These are phyloP conservation scores for Augiades crinisus DNA, from an alignment of 2,888 invertebrate genomes.

Conservation along the genomic window DNA sequence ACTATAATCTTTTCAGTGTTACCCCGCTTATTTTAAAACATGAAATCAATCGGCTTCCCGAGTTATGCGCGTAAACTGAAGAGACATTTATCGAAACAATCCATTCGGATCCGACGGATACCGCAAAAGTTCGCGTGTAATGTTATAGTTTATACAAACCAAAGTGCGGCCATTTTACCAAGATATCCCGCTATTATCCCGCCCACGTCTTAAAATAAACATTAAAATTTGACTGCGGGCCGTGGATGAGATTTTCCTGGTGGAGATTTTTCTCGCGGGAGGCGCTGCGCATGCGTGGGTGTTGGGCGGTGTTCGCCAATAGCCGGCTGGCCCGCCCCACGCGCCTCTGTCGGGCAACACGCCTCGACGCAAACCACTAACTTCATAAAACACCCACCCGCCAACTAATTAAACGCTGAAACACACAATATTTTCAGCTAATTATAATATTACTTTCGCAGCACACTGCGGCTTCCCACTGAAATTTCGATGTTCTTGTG, in stretches of 20 bases:
- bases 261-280: constrained; percentile 65
- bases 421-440: constrained; percentile 22
- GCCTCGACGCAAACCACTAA: constrained; percentile 44
- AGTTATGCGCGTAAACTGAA: neutral
- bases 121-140: constrained; percentile 12
- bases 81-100: neutral
- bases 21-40: too few relatives aligned
- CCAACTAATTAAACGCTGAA: constrained; percentile 32
- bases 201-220: constrained; percentile 60
- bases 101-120: neutral
- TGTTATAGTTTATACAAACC: constrained; percentile 5
- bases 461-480: neutral
- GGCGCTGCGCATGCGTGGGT: constrained; percentile 76
- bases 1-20: too few relatives aligned
- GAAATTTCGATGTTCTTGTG: neutral
- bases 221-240: constrained; percentile 47
- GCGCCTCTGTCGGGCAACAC: constrained; percentile 52
- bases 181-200: constrained; percentile 48
- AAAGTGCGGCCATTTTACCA: constrained; percentile 45
- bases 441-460: constrained; percentile 4
- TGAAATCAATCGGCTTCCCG: too few relatives aligned
- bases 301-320: constrained; percentile 81
- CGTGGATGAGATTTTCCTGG: constrained; percentile 60
- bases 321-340: constrained; percentile 68
- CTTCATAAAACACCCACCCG: constrained; percentile 40